Evolutionary conservation across 2,888 invertebrate species (phyloP), one percentile per base, ranked within the genome.

Genomic region (Brassicogethes aeneus): DNA sequence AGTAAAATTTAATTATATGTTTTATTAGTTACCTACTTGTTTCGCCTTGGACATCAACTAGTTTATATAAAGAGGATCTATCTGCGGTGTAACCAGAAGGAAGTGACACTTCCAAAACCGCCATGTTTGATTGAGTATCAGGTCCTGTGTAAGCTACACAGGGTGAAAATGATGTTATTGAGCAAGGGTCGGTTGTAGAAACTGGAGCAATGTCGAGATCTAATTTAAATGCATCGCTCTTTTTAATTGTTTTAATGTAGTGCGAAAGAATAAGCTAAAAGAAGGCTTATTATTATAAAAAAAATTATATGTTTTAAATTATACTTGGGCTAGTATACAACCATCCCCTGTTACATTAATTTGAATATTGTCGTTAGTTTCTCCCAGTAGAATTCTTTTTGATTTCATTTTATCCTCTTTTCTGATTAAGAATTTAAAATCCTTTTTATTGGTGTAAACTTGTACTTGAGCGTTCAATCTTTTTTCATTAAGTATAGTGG

Each of bases 21-120:
- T 33, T 29, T 29, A n/a, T 29, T n/a, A 29, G n/a, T n/a, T 29
- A n/a, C 42, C 48, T 48, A 56, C 54, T 42, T 44, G 53, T 52
- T 7, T 45, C 40, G 14, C 41, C 48, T 16, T 50, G 52, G 7
- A 40, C 59, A 17, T 72, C 66, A 1, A 79, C 63, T 16, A 80
- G 70, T 7, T 68, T 57, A 55, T 77, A 76, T 1, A 82, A 65
- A 0, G 72, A 70, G 0, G 70, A 62, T 3, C 76, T 73, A 51
- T 80, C 80, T 0, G 79, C 76, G 3, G 72, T 71, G 53, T 73
- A 82, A 0, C 81, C 81, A 2, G 78, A 76, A 5, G 82, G 79
- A 55, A 82, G 70, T 1, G 70, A 63, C 15, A 81, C 68, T 56
- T 82, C 81, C 49, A 78, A 57, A 10, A 79, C 66, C 17, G 76